A percentile compares a stretch with the other conserved stretches of the same genome.
These are phyloP conservation scores for Acromyrmex heyeri DNA, from an alignment of 1,140 invertebrate genomes.

Conservation along the genomic window DNA sequence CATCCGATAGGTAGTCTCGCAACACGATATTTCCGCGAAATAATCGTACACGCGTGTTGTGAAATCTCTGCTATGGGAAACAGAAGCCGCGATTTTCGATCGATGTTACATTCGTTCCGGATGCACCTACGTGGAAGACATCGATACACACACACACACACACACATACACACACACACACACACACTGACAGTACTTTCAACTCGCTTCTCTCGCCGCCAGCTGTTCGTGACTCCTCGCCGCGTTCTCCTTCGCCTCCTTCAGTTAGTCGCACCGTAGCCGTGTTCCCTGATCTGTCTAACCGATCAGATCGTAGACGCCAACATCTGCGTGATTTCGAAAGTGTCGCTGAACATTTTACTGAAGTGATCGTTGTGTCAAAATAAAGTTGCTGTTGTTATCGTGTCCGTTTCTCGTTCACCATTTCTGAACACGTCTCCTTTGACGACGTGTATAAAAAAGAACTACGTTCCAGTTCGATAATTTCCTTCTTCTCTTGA, in stretches of 20 bases:
- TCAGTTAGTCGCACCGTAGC: constrained; percentile 5
- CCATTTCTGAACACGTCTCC: neutral
- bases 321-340: constrained; percentile 5
- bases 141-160: neutral
- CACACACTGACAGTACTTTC: neutral
- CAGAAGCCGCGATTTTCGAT: neutral
- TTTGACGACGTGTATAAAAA: neutral
- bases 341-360: neutral
- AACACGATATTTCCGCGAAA: neutral
- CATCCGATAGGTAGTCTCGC: neutral
- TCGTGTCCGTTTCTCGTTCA: neutral
- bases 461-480: neutral
- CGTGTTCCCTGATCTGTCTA: neutral
- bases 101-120: neutral
- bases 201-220: constrained; percentile 6
- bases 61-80: neutral
- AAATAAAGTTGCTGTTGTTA: neutral
- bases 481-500: neutral
- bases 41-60: neutral
- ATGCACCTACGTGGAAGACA: neutral
- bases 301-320: neutral
- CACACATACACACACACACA: neutral
- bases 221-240: constrained; percentile 21
- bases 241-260: constrained; percentile 6
- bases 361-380: neutral